Conservation (phyloP, 2,888 invertebrate species). For the Agrotis puta region DNA sequence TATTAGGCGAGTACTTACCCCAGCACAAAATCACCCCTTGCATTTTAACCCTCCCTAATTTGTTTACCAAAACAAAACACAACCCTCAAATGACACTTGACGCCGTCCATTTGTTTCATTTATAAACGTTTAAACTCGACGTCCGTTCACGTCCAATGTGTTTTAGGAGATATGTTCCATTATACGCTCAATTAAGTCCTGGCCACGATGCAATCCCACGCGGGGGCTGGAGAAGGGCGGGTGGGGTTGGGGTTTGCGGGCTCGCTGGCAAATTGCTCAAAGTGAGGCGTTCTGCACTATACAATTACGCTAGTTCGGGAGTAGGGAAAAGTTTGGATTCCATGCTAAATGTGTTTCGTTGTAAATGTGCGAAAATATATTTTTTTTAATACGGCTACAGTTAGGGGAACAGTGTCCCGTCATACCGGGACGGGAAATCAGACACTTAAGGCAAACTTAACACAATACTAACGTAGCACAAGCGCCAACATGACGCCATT, state of each 20-base stretch:
- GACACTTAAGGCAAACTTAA: too few species aligned
- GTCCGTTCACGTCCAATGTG: conserved; percentile 40
- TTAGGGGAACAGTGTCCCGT: too few species aligned
- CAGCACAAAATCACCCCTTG: neutral
- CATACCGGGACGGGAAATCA: too few species aligned
- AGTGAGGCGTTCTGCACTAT: conserved; percentile 35
- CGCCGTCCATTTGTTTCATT: conserved; percentile 34
- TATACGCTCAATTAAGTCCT: conserved; percentile 58
- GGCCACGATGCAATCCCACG: conserved; percentile 40
- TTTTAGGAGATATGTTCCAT: conserved; percentile 56
- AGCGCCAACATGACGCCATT: too few species aligned
- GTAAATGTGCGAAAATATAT: neutral
- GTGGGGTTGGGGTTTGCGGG: conserved; percentile 11
- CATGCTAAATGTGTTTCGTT: conserved; percentile 15
- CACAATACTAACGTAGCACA: too few species aligned
- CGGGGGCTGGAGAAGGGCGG: neutral
- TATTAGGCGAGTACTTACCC: neutral
- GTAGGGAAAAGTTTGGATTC: conserved; percentile 7
- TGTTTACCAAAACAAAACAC: conserved; percentile 30
- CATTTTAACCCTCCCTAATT: conserved; percentile 31
- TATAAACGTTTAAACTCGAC: conserved; percentile 38
- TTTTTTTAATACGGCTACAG: too few species aligned
- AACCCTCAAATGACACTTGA: neutral
- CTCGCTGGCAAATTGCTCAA: conserved; percentile 56
- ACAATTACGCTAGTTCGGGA: conserved; percentile 36